phyloP scores from a whole-genome alignment of 2,797 vertebrate genomes.

The Coregonus sp. region DNA sequence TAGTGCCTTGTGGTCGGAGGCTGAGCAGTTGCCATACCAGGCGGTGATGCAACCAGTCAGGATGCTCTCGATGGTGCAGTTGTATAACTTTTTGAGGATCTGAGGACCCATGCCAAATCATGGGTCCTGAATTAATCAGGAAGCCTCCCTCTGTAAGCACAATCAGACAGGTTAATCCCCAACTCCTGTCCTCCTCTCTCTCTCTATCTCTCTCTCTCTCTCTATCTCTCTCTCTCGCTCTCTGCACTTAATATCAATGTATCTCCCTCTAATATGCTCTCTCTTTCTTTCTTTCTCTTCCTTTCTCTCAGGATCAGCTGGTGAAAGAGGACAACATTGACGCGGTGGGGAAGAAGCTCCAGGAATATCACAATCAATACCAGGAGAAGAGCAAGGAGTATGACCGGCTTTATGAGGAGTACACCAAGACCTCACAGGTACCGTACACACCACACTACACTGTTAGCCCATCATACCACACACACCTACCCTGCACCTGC shows the following conservation, averaged over 20 bases:
- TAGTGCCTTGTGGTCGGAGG: too few species aligned
- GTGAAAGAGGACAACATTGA: slow-evolving; percentile 97
- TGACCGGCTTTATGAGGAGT: slow-evolving; percentile 92
- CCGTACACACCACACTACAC: background rate
- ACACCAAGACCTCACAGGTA: slow-evolving; percentile 95
- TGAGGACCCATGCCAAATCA: background rate
- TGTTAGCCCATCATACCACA: background rate
- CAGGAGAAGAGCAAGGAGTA: slow-evolving; percentile 97
- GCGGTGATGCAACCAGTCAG: too few species aligned
- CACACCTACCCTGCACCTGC: too few species aligned
- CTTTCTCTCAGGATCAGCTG: slow-evolving; percentile 85
- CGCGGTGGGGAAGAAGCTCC: slow-evolving; percentile 92
- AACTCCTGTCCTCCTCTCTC: background rate
- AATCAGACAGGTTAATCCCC: slow-evolving; percentile 10
- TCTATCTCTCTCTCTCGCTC: background rate
- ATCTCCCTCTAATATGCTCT: slow-evolving; percentile 23
- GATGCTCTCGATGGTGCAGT: too few species aligned
- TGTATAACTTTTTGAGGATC: too few species aligned
- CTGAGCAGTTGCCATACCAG: too few species aligned
- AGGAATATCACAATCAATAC: slow-evolving; percentile 92
- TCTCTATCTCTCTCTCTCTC: background rate
- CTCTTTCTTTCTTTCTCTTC: slow-evolving; percentile 39
- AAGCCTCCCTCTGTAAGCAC: slow-evolving; percentile 30
- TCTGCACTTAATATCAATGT: slow-evolving; percentile 62
- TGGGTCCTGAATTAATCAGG: slow-evolving; percentile 58